Base-by-base conservation (phyloP, 2,797 vertebrate genomes). In the Monodelphis domestica region DNA sequence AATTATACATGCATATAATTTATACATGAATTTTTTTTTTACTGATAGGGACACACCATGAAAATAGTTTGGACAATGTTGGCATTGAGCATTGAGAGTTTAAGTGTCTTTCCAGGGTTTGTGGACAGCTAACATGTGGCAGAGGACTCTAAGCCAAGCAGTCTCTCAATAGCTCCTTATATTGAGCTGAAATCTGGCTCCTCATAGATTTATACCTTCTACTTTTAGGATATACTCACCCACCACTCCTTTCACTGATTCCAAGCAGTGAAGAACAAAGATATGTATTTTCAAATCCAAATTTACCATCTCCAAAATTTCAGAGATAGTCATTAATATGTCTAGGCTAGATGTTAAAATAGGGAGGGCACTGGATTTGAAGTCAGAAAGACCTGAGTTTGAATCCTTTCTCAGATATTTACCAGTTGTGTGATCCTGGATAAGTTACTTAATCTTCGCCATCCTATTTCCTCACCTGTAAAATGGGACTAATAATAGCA, bases 121-220 rank as follows among this genome's bases (percentile, higher is more conserved):
- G 4, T 17, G n/a, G 6, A 17, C 63, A 70, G 17, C 15, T 70
- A 17, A 70, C 63, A 70, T 24, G n/a, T 21, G n/a, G n/a, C n/a
- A 45, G 17, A 78, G 1, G 33, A 94, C 92, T 0, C 53, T 21
- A 89, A 87, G 70, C 56, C 94, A 92, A 17, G 51, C 89, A 89
- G 91, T 94, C 1, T 4, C 78, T 1, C 0, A 53, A 93, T 78
- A 92, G 91, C 84, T 89, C 38, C 30, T 92, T 91, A 84, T 90
- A 59, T 14, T 33, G 57, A 59, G 12, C 11, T 9, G 63, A 38
- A 70, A 38, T 38, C n/a, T 70, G 63, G n/a, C 15, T 70, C 5
- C n/a, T 38, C 70, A 5, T 6, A 17, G 59, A 63, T n/a, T 63
- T n/a, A n/a, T 17, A n/a, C 10, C 59, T 59, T 17, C 33, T 21